Percentiles rank a stretch among this genome's conserved stretches.
Evolutionary conservation across 2,113 vertebrate genomes (phyloP).

Genomic region (Nothobranchius furzeri): DNA sequence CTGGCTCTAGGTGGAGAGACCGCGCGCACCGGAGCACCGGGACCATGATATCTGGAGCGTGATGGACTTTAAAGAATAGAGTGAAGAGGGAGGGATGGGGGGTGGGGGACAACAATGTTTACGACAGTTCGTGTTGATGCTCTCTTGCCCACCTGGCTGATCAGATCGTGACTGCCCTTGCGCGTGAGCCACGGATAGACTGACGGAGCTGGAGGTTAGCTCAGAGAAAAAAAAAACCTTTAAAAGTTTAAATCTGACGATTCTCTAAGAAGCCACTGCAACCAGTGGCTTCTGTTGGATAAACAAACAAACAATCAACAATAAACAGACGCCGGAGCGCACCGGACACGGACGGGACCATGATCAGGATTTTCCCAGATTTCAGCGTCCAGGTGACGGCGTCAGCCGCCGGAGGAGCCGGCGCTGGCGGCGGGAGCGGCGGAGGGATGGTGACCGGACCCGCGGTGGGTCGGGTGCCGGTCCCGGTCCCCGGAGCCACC

Average conservation of each 20-base stretch:
- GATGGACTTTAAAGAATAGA: slow-evolving; percentile 56
- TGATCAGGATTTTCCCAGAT: slow-evolving; percentile 99
- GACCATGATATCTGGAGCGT: slow-evolving; percentile 86
- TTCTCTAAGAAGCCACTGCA: slow-evolving; percentile 49
- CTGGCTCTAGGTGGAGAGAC: slow-evolving; percentile 10
- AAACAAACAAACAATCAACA: too few relatives aligned
- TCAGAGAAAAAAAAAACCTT: slow-evolving; percentile 6
- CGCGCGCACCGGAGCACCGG: slow-evolving; percentile 70
- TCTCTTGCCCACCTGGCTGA: neutral
- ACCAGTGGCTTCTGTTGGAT: slow-evolving; percentile 23
- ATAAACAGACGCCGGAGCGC: slow-evolving; percentile 27
- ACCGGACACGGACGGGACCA: slow-evolving; percentile 70
- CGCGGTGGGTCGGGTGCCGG: slow-evolving; percentile 83
- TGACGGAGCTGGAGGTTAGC: slow-evolving; percentile 43
- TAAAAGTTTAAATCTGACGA: neutral
- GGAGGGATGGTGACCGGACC: slow-evolving; percentile 87
- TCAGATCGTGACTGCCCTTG: slow-evolving; percentile 41
- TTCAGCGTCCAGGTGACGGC: slow-evolving; percentile 99
- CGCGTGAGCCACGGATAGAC: slow-evolving; percentile 85
- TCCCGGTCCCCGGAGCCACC: slow-evolving; percentile 80
- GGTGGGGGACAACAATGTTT: slow-evolving; percentile 1
- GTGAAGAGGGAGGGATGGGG: neutral
- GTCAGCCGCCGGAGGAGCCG: slow-evolving; percentile 87
- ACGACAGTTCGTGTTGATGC: neutral
- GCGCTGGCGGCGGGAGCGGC: slow-evolving; percentile 79